A percentile compares a stretch with the other conserved stretches of the same genome.
Evolutionary conservation across 2,888 invertebrate genomes (phyloP).

Genomic region (Ophion ellenae): DNA sequence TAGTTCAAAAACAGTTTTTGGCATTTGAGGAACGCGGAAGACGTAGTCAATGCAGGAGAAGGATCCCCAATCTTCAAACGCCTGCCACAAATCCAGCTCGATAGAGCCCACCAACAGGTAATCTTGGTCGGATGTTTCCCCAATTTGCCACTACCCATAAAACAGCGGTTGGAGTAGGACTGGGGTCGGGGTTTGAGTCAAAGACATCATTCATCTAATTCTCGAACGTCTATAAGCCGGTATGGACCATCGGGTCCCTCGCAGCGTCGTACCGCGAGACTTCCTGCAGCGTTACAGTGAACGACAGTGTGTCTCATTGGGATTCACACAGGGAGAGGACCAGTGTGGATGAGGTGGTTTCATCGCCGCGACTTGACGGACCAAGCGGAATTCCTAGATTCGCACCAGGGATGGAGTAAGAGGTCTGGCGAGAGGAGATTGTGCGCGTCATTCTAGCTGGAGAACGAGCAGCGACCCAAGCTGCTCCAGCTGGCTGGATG

Average conservation of each 20-base stretch:
- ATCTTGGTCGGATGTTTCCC: conserved; percentile 7
- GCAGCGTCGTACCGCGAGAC: conserved; percentile 33
- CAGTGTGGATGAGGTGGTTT: conserved; percentile 32
- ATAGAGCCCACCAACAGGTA: conserved; percentile 10
- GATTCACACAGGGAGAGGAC: conserved; percentile 55
- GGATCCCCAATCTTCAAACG: neutral
- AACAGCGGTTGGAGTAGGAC: no score
- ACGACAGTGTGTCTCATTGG: conserved; percentile 62
- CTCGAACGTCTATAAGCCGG: conserved; percentile 26
- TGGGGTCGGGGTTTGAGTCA: neutral
- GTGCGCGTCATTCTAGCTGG: conserved; percentile 30
- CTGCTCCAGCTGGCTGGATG: conserved; percentile 9
- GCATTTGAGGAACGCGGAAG: no score
- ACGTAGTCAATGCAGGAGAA: neutral
- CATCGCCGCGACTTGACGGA: conserved; percentile 53
- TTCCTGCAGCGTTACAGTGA: conserved; percentile 28
- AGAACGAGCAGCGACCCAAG: conserved; percentile 41
- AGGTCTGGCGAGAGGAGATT: conserved; percentile 26
- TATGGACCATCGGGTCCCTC: conserved; percentile 44
- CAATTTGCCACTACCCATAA: neutral
- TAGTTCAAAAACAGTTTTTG: no score
- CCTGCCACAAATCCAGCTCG: neutral
- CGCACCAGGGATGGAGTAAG: neutral
- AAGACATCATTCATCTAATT: conserved; percentile 37
- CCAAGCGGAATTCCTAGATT: conserved; percentile 52